A percentile compares a stretch with the other conserved stretches of the same genome.
Conservation (phyloP, 2,113 vertebrate genomes). For the Percopsis transmontana region DNA sequence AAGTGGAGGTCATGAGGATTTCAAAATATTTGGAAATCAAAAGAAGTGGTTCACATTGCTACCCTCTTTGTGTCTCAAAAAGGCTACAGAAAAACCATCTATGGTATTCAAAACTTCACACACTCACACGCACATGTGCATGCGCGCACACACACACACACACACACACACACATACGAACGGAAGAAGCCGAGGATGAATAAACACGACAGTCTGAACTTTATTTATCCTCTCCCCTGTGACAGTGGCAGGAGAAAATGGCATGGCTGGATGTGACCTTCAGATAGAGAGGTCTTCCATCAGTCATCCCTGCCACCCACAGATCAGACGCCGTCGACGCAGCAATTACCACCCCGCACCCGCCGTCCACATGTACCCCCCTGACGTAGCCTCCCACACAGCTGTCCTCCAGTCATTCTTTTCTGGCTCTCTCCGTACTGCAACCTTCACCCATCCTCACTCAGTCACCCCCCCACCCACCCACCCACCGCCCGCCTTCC, state of each 20-base stretch:
- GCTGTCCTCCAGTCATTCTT: slow-evolving; percentile 34
- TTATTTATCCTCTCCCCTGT: slow-evolving; percentile 58
- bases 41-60: too few relatives aligned
- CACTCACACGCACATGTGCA: too few relatives aligned
- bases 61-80: too few relatives aligned
- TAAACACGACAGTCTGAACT: slow-evolving; percentile 53
- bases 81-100: too few relatives aligned
- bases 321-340: slow-evolving; percentile 57
- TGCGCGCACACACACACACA: too few relatives aligned
- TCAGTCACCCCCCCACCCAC: not conserved
- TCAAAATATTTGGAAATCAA: too few relatives aligned
- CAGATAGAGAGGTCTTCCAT: slow-evolving; percentile 63
- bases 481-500: not conserved
- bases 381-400: slow-evolving; percentile 30
- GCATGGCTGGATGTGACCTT: slow-evolving; percentile 70
- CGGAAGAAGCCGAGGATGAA: too few relatives aligned
- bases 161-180: slow-evolving; percentile 31
- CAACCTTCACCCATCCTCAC: not conserved
- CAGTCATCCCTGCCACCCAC: slow-evolving; percentile 66
- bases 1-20: too few relatives aligned
- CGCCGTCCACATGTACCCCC: slow-evolving; percentile 14
- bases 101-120: too few relatives aligned
- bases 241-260: slow-evolving; percentile 64
- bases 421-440: not conserved
- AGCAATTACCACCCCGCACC: not conserved